Conservation (phyloP, 2,797 vertebrate genomes). For the Schizopygopsis malacanthus region DNA sequence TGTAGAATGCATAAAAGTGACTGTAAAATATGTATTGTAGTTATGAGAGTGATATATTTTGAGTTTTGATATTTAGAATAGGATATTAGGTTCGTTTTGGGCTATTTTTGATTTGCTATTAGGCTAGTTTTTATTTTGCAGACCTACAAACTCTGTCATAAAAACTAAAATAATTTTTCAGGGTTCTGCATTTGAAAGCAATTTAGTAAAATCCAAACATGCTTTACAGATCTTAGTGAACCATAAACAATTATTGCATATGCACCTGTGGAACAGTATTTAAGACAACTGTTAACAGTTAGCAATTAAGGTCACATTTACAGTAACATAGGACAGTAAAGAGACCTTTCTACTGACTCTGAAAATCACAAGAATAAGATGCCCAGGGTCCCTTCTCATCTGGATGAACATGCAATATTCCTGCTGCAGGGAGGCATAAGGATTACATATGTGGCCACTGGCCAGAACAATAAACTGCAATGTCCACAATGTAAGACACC, state of each 20-base stretch:
- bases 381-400: neutral
- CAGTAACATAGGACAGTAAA: neutral
- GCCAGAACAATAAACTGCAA: neutral
- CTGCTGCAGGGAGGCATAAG: neutral
- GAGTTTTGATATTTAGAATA: neutral
- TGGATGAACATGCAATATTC: neutral
- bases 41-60: neutral
- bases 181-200: neutral
- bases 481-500: neutral
- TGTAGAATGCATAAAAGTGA: neutral
- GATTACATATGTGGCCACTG: neutral
- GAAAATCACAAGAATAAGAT: too few species aligned
- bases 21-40: neutral
- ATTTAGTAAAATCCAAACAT: neutral
- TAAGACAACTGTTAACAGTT: neutral
- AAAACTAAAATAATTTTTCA: neutral
- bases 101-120: neutral
- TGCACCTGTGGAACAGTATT: neutral
- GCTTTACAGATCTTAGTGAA: neutral
- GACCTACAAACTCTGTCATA: neutral
- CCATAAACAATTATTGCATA: neutral
- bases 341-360: neutral
- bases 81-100: too few species aligned
- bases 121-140: neutral
- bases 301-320: neutral